Conservation (phyloP, 2,888 invertebrate species). For the Azorinus chamasolen region DNA sequence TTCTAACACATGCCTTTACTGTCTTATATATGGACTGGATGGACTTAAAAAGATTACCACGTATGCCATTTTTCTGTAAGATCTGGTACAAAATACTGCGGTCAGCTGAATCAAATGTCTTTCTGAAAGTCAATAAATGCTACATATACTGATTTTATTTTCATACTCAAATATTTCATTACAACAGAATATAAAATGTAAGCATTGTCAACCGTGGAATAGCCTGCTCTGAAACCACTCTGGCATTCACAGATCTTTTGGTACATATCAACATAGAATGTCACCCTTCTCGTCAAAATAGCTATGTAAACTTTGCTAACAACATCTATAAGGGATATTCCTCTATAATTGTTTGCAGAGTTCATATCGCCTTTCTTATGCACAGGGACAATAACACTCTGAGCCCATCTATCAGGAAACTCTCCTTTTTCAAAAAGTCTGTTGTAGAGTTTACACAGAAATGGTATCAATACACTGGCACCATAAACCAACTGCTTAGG, state of each 20-base stretch:
- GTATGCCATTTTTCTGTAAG: too few species aligned
- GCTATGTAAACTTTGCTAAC: too few species aligned
- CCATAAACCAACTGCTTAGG: too few species aligned
- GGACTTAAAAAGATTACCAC: constrained; percentile 3
- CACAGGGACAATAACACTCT: constrained; percentile 2
- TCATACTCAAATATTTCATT: background rate
- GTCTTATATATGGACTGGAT: background rate
- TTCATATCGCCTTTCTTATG: too few species aligned
- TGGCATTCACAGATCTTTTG: too few species aligned
- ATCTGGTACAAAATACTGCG: too few species aligned
- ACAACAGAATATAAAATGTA: constrained; percentile 4
- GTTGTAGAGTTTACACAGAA: background rate
- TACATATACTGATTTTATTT: background rate
- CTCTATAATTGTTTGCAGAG: too few species aligned
- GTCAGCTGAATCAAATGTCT: too few species aligned
- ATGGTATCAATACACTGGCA: background rate
- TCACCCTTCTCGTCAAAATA: background rate
- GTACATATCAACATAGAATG: constrained; percentile 3
- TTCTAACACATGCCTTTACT: background rate
- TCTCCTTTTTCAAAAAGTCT: background rate
- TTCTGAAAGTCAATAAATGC: too few species aligned
- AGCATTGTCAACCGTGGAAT: constrained; percentile 8
- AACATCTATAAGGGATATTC: background rate
- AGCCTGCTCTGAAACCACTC: too few species aligned
- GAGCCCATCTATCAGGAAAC: too few species aligned